Percentiles rank a stretch among this genome's conserved stretches.
Conservation (phyloP, 2,113 vertebrate genomes). For the Vanacampus margaritifer region DNA sequence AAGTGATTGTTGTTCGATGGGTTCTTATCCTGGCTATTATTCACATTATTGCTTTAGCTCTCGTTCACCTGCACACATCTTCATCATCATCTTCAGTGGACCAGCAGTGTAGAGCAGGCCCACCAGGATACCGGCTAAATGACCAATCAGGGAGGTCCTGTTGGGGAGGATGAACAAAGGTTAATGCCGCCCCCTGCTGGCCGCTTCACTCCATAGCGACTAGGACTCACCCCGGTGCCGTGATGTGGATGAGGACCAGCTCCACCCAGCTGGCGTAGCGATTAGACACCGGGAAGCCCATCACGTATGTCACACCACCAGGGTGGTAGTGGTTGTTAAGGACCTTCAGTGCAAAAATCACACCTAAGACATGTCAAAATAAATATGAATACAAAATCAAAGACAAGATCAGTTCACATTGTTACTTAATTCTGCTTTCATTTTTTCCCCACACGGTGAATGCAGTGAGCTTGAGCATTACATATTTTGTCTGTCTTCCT, state of each 20-base stretch:
- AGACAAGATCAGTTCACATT: neutral
- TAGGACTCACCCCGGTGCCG: slow-evolving; percentile 81
- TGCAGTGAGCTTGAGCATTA: neutral
- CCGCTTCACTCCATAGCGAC: neutral
- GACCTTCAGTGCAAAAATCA: slow-evolving; percentile 94
- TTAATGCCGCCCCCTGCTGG: slow-evolving; percentile 33
- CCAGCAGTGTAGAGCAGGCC: slow-evolving; percentile 86
- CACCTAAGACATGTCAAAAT: slow-evolving; percentile 70
- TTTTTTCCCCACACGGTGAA: too few relatives aligned
- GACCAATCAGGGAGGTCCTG: slow-evolving; percentile 89
- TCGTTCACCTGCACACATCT: slow-evolving; percentile 76
- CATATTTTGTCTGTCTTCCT: neutral
- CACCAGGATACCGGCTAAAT: slow-evolving; percentile 90
- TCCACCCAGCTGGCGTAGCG: slow-evolving; percentile 89
- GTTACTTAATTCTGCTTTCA: too few relatives aligned
- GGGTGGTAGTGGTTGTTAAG: slow-evolving; percentile 86
- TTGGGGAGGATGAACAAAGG: slow-evolving; percentile 10
- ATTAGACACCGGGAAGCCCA: slow-evolving; percentile 81
- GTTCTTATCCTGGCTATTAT: too few relatives aligned
- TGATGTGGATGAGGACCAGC: slow-evolving; percentile 85
- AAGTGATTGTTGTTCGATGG: too few relatives aligned
- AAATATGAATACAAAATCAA: neutral
- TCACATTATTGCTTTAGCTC: too few relatives aligned
- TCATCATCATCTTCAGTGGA: slow-evolving; percentile 83
- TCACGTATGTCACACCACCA: slow-evolving; percentile 75